Percentiles rank a stretch among this genome's conserved stretches.
Evolutionary conservation across 2,113 vertebrate genomes (phyloP).

Genomic region (Campylorhamphus procurvoides): DNA sequence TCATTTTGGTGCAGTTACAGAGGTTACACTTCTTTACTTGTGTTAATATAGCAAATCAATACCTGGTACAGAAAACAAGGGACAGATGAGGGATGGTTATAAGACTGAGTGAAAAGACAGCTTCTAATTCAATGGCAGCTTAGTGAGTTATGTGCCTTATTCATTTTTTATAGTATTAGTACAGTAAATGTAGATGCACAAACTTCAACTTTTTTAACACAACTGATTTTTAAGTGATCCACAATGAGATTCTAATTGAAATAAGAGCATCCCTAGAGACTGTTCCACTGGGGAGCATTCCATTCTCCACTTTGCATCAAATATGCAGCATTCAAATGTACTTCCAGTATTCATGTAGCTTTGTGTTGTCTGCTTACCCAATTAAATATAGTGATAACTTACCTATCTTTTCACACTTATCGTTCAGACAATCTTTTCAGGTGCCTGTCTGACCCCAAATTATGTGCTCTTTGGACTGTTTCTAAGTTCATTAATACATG

Average conservation of each 20-base stretch:
- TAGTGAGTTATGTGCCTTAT: not conserved
- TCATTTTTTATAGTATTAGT: slow-evolving; percentile 26
- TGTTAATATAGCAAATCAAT: slow-evolving; percentile 33
- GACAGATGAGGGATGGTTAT: not conserved
- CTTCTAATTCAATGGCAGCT: not conserved
- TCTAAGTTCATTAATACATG: not conserved
- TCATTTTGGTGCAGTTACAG: slow-evolving; percentile 14
- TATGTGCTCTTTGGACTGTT: not conserved
- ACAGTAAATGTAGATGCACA: slow-evolving; percentile 4
- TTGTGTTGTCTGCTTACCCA: not conserved
- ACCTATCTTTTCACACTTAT: not conserved
- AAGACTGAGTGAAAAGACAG: not conserved
- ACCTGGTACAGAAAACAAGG: slow-evolving; percentile 2
- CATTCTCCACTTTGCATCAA: slow-evolving; percentile 2
- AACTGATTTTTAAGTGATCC: slow-evolving; percentile 32
- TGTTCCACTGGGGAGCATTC: not conserved
- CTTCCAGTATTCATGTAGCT: not conserved
- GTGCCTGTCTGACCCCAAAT: not conserved
- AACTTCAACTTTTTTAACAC: not conserved
- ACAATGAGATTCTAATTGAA: slow-evolving; percentile 22
- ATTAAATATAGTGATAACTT: not conserved
- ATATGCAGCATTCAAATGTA: not conserved
- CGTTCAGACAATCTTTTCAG: not conserved
- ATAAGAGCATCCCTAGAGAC: slow-evolving; percentile 17
- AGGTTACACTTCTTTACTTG: slow-evolving; percentile 14